These are phyloP conservation scores for Drosophila mayaguana DNA, from an alignment of 2,888 invertebrate genomes.

Conservation along the genomic window DNA sequence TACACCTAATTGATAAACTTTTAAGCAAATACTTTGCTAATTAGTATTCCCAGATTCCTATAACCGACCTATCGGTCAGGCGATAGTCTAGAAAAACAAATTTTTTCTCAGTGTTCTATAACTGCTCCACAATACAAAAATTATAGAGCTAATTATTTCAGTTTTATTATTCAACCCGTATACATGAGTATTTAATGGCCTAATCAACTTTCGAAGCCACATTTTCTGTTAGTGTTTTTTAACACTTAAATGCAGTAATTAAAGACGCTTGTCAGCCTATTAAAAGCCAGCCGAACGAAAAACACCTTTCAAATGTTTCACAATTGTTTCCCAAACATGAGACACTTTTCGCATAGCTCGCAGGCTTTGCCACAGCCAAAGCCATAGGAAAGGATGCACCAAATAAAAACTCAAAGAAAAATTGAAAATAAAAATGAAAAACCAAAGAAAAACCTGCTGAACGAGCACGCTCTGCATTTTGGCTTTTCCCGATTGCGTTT, in stretches of 20 bases:
- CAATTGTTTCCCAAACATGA: slow-evolving; percentile 52
- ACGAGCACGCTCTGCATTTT: slow-evolving; percentile 59
- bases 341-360: slow-evolving; percentile 52
- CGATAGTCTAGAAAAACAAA: too few relatives aligned
- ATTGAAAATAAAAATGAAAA: slow-evolving; percentile 7
- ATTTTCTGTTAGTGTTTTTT: slow-evolving; percentile 7
- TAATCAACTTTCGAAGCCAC: slow-evolving; percentile 40
- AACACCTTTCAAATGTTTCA: slow-evolving; percentile 70
- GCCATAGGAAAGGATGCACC: slow-evolving; percentile 36
- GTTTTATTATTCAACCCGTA: not conserved
- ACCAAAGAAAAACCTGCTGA: slow-evolving; percentile 41
- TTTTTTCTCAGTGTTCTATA: not conserved
- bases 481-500: slow-evolving; percentile 42
- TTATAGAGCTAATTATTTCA: not conserved
- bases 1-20: too few relatives aligned
- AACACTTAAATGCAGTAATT: slow-evolving; percentile 29
- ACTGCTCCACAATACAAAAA: not conserved
- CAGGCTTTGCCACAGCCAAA: slow-evolving; percentile 14
- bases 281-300: slow-evolving; percentile 38
- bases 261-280: slow-evolving; percentile 32
- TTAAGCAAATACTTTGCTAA: too few relatives aligned
- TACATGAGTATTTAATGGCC: not conserved
- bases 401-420: slow-evolving; percentile 5
- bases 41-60: too few relatives aligned
- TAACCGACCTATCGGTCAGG: too few relatives aligned